phyloP scores from a whole-genome alignment of 2,888 invertebrate genomes.

The Tipula helvola region DNA sequence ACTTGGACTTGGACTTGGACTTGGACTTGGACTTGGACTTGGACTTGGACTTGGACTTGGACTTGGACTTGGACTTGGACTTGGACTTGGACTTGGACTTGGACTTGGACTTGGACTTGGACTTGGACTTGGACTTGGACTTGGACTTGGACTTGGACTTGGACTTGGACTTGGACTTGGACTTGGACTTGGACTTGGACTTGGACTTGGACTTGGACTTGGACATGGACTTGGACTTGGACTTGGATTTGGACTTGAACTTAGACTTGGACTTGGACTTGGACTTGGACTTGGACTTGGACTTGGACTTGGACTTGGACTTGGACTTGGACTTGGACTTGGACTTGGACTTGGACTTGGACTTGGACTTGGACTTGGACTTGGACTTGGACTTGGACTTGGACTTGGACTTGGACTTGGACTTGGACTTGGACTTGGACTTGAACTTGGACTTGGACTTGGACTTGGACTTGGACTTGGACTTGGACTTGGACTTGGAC shows the following conservation, averaged over 20 bases:
- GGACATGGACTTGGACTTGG: background rate
- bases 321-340: background rate
- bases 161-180: background rate
- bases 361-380: too few relatives aligned
- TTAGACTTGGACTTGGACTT: background rate
- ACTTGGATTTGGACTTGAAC: conserved; percentile 4
- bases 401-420: too few relatives aligned
- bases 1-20: background rate
- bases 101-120: conserved; percentile 4
- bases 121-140: conserved; percentile 4
- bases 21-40: background rate
- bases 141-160: background rate
- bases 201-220: background rate
- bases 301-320: background rate
- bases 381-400: too few relatives aligned
- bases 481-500: too few relatives aligned
- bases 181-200: background rate
- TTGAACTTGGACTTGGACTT: too few relatives aligned
- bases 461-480: too few relatives aligned
- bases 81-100: conserved; percentile 4
- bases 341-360: too few relatives aligned
- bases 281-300: conserved; percentile 4
- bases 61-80: background rate
- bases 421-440: too few relatives aligned
- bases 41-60: background rate